Percentiles rank a stretch among this genome's conserved stretches.
These are phyloP conservation scores for Geophilus truncorum DNA, from an alignment of 2,888 invertebrate species.

Conservation along the genomic window DNA sequence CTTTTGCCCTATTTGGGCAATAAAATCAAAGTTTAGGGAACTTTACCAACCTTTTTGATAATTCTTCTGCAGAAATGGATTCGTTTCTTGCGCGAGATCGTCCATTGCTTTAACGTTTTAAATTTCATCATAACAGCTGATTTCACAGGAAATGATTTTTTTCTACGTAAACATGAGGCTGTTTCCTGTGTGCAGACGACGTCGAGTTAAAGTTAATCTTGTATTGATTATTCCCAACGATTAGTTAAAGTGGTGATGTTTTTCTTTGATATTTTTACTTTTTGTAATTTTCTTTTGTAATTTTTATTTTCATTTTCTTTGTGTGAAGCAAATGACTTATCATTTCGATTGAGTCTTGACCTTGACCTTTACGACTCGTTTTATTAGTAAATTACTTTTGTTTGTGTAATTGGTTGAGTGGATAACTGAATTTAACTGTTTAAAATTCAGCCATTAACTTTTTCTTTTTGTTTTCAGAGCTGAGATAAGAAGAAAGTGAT, in stretches of 20 bases:
- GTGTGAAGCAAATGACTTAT: background rate
- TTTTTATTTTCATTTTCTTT: background rate
- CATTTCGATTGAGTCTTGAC: background rate
- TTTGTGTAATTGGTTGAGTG: background rate
- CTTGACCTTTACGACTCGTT: background rate
- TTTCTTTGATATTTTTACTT: background rate
- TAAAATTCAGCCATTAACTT: too few species aligned
- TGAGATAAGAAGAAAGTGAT: background rate
- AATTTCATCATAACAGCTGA: background rate
- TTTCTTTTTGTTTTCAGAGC: background rate
- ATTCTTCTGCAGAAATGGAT: background rate
- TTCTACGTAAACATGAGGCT: background rate
- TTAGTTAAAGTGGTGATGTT: too few species aligned
- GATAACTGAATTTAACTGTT: background rate
- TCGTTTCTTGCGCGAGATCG: background rate
- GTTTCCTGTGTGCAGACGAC: conserved; percentile 6
- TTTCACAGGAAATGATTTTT: background rate
- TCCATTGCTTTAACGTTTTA: background rate
- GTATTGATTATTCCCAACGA: too few species aligned
- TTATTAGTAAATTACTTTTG: background rate
- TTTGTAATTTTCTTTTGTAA: background rate
- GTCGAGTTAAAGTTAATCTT: background rate
- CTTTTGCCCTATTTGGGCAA: too few species aligned
- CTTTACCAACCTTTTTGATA: background rate
- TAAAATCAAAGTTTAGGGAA: too few species aligned